These are phyloP conservation scores for Orestias chungarensis DNA, from an alignment of 2,797 vertebrate genomes.

Conservation along the genomic window DNA sequence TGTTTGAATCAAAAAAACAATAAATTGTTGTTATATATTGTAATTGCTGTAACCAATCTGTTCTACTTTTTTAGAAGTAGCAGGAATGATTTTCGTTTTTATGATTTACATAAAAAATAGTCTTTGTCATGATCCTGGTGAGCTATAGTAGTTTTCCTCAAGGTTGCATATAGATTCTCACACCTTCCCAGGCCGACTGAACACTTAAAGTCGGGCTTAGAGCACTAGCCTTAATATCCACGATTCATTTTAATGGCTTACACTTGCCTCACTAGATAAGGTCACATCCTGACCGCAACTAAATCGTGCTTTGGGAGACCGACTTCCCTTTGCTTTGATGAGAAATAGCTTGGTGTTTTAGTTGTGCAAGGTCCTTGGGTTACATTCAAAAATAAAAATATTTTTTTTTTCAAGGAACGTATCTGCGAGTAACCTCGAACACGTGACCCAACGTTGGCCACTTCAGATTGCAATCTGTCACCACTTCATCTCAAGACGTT, in stretches of 20 bases:
- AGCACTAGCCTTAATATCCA: neutral
- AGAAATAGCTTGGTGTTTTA: neutral
- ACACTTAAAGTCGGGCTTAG: neutral
- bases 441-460: conserved; percentile 20
- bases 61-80: neutral
- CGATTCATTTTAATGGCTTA: neutral
- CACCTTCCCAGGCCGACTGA: neutral
- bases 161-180: neutral
- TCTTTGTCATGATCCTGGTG: neutral
- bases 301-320: neutral
- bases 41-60: neutral
- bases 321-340: neutral
- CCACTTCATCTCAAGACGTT: conserved; percentile 45
- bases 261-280: neutral
- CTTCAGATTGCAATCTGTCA: conserved; percentile 38
- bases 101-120: neutral
- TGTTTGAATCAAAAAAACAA: neutral
- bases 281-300: conserved; percentile 3
- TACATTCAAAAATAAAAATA: conserved; percentile 8
- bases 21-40: neutral
- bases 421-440: conserved; percentile 21
- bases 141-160: neutral
- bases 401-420: neutral
- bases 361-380: neutral
- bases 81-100: neutral